These are phyloP conservation scores for Ia io DNA, from an alignment of 2,113 vertebrate species.

Conservation along the genomic window DNA sequence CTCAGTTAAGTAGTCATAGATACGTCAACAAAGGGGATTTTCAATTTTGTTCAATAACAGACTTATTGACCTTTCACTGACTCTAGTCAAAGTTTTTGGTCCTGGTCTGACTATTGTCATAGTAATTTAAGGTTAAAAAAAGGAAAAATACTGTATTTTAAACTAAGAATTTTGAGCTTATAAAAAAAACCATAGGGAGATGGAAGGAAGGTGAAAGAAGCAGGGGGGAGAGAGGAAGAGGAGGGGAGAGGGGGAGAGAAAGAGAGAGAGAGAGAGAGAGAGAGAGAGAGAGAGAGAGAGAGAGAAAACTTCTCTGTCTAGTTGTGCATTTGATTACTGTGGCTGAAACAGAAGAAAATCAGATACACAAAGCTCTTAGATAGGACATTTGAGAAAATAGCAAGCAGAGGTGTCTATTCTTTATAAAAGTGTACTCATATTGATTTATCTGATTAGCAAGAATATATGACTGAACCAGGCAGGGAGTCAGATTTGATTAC, in stretches of 20 bases:
- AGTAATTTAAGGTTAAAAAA: not conserved
- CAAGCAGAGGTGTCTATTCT: not conserved
- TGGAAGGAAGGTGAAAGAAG: not conserved
- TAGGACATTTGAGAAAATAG: not conserved
- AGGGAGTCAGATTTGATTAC: constrained; percentile 9
- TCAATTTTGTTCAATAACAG: not conserved
- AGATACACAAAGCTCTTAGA: not conserved
- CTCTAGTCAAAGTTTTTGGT: not conserved
- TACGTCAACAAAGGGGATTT: not conserved
- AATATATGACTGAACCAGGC: not conserved
- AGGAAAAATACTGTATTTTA: not conserved
- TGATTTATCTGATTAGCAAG: not conserved
- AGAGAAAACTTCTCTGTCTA: not conserved
- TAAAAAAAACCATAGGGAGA: not conserved
- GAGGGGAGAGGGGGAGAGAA: not conserved
- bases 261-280: not conserved
- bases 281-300: not conserved
- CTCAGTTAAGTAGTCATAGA: not conserved
- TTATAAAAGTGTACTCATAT: not conserved
- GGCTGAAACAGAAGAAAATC: not conserved
- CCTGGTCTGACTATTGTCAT: not conserved
- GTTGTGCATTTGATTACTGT: not conserved
- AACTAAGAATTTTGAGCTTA: not conserved
- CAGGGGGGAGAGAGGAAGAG: not conserved
- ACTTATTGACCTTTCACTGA: not conserved